Base-by-base conservation (phyloP, 2,797 vertebrate species). In the Microtus obscurus region DNA sequence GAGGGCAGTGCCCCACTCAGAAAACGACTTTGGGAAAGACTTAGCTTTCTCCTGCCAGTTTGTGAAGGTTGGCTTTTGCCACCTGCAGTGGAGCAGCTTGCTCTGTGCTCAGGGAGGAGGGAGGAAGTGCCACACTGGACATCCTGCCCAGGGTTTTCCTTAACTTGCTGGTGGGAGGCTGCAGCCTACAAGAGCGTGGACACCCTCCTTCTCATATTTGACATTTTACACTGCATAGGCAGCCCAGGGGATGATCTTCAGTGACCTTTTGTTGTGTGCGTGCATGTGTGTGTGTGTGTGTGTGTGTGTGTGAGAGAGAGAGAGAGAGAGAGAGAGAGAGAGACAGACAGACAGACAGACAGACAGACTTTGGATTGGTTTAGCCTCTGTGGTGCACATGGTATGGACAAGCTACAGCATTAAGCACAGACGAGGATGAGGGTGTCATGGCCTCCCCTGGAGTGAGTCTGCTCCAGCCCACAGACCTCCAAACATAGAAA, bases 321-420 rank as follows among this genome's bases (percentile, higher is more conserved):
- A 5, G 11, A n/a, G 23, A 56, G 17, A 10, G 17, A 19, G 29
- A 2, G 3, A n/a, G 3, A 0, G 16, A 34, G 76, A 31, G 0
- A 9, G 19, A 34, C 17, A 79, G 74, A 14, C 23, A 21, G 34
- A 71, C 40, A 40, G 71, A 40, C 10, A 43, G 71, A 73, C 4
- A 73, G n/a, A 40, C 9, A 40, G n/a, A 43, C 63, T 73, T 37
- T 5, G 53, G 77, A 23, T 23, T 43, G 16, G 48, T 0, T 0
- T 34, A 53, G 45, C 29, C 23, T 43, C 43, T 48, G 13, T 29
- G 31, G 37, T 48, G 29, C 3, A 1, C 27, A 6, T 2, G 9
- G n/a, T n/a, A 3, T 37, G 25, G 17, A 27, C 1, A 3, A 1
- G 0, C 45, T 45, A 1, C 2, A 48, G 37, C 23, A 43, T 14